A percentile compares a stretch with the other conserved stretches of the same genome.
phyloP scores from a whole-genome alignment of 2,888 invertebrate species.

The Aphelenchoides bicaudatus region DNA sequence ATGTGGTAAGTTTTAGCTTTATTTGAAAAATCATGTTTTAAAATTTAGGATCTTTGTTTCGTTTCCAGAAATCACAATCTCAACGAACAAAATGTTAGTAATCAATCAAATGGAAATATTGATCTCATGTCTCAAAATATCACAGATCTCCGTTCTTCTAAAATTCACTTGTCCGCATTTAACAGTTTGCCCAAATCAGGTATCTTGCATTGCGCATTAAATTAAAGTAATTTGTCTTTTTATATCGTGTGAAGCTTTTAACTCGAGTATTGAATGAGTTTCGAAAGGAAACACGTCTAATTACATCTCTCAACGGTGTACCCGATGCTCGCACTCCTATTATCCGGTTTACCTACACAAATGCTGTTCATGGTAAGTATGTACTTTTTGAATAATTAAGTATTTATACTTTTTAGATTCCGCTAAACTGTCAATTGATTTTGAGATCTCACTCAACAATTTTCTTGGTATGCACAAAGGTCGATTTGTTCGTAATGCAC shows the following conservation, averaged over 20 bases:
- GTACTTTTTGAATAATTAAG: too few species aligned
- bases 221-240: not conserved
- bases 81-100: not conserved
- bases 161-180: not conserved
- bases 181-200: not conserved
- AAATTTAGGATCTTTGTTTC: conserved; percentile 11
- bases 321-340: conserved; percentile 31
- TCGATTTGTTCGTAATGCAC: too few species aligned
- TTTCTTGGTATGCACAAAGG: too few species aligned
- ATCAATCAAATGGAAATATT: not conserved
- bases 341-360: conserved; percentile 27
- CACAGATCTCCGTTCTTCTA: not conserved
- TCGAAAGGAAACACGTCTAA: conserved; percentile 23
- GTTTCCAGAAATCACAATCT: not conserved
- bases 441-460: too few species aligned
- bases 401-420: too few species aligned
- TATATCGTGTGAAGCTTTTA: conserved; percentile 27
- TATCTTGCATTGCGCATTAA: not conserved
- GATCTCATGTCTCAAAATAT: not conserved
- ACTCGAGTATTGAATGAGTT: conserved; percentile 24
- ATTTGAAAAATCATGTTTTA: conserved; percentile 5
- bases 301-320: conserved; percentile 18
- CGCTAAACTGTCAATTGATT: too few species aligned
- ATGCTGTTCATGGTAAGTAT: too few species aligned
- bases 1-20: conserved; percentile 21